Evolutionary conservation across 2,113 vertebrate species (phyloP), one percentile per base, ranked within the genome.

Genomic region (Malurus elegans): DNA sequence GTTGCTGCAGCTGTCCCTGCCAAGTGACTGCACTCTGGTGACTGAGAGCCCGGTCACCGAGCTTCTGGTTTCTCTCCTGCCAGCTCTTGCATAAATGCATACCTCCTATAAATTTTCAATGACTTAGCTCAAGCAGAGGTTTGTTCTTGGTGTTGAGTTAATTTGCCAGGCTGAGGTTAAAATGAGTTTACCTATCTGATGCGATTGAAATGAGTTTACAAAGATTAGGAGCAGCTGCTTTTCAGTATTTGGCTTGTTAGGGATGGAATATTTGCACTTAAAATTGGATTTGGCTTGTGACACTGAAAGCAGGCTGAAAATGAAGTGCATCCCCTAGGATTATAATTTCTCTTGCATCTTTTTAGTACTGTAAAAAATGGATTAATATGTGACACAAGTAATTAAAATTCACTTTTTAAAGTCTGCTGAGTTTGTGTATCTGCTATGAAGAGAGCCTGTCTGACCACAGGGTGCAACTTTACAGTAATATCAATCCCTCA

Each of bases 91-190:
- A 74, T 62, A 29, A 53, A 78, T 89, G 61, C 78, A 84, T 87
- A 47, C 10, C 61, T 83, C 50, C 67, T 70, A 47, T 93, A 38
- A 82, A 92, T 86, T 64, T 90, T 85, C 88, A 48, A 93, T 78
- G 14, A 14, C 38, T 73, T 72, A 24, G 31, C 56, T 92, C 58
- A 42, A 78, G 67, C 32, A 62, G 79, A 38, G 62, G 13, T 82
- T 95, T 93, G 66, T 88, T 88, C 38, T 78, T 7, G 2, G 40
- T 42, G 70, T 79, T 79, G 50, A 36, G 38, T 91, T 95, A 82
- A 69, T 65, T n/a, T 72, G 50, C 92, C 47, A 83, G 40, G 40
- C 75, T 88, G 66, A 70, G 62, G 62, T 95, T 95, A 73, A 88
- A 67, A n/a, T 1, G 32, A 44, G 38, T 58, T 62, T 80, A 12